A percentile compares a stretch with the other conserved stretches of the same genome.
phyloP scores from a whole-genome alignment of 2,797 vertebrate genomes.

The Paguma larvata region DNA sequence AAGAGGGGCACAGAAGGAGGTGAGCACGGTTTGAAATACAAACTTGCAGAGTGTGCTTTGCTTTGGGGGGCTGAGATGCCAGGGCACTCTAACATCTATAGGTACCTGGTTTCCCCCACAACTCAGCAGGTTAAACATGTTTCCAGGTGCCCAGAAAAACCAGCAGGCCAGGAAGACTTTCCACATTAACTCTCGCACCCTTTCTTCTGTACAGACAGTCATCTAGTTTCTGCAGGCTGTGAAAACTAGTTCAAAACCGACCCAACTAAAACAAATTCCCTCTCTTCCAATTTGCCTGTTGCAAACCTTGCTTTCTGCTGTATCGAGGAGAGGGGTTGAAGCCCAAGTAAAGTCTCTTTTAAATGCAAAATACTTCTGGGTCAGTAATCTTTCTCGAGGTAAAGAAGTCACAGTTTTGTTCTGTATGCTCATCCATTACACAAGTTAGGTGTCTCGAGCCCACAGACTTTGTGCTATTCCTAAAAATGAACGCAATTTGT shows the following conservation, averaged over 20 bases:
- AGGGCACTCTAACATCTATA: background rate
- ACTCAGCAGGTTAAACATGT: background rate
- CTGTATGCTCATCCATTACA: background rate
- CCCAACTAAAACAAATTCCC: background rate
- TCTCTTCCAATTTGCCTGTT: background rate
- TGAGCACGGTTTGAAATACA: background rate
- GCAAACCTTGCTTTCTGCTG: conserved; percentile 8
- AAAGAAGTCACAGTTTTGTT: conserved; percentile 25
- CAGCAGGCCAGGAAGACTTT: background rate
- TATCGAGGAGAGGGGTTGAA: background rate
- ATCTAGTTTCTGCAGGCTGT: background rate
- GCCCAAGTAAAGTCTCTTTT: background rate
- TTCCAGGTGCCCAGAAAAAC: background rate
- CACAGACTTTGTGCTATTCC: background rate
- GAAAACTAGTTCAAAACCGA: background rate
- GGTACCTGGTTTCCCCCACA: background rate
- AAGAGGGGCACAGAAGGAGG: background rate
- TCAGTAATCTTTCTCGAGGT: background rate
- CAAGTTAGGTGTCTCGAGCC: background rate
- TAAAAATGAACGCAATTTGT: background rate
- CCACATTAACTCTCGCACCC: background rate
- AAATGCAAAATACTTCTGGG: background rate
- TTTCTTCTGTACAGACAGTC: background rate
- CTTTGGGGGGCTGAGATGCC: background rate
- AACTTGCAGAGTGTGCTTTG: background rate